Evolutionary conservation across 2,888 invertebrate genomes (phyloP).

Genomic region (Synergus umbraculus): DNA sequence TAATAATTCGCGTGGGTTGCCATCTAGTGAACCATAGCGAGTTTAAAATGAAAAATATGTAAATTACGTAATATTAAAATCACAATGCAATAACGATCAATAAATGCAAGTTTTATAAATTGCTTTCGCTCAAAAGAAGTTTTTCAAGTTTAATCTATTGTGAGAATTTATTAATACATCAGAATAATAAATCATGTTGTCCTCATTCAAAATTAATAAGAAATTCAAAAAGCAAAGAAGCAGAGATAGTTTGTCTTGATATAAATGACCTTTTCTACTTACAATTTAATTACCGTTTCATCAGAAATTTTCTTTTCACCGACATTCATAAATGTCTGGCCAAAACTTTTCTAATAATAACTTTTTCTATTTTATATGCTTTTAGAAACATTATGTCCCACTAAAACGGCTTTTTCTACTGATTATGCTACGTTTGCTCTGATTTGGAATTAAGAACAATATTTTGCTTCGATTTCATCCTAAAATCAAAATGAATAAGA

Average conservation of each 20-base stretch:
- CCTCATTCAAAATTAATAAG: neutral
- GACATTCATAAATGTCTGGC: neutral
- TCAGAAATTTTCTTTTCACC: neutral
- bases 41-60: conserved; percentile 41
- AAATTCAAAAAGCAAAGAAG: neutral
- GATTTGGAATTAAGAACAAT: no score
- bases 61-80: conserved; percentile 35
- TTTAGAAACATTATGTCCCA: no score
- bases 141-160: neutral
- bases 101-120: conserved; percentile 23
- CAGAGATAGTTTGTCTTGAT: neutral
- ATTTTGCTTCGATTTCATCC: no score
- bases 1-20: conserved; percentile 34
- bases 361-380: neutral
- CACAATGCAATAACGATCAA: conserved; percentile 23
- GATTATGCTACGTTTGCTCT: no score
- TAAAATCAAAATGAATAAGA: neutral
- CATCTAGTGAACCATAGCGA: conserved; percentile 25
- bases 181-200: neutral
- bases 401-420: no score
- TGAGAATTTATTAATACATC: neutral
- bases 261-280: neutral
- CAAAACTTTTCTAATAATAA: neutral
- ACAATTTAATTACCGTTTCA: neutral
- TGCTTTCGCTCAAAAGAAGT: neutral